phyloP scores from a whole-genome alignment of 2,113 vertebrate species.

The Neolamprologus cancellatus region DNA sequence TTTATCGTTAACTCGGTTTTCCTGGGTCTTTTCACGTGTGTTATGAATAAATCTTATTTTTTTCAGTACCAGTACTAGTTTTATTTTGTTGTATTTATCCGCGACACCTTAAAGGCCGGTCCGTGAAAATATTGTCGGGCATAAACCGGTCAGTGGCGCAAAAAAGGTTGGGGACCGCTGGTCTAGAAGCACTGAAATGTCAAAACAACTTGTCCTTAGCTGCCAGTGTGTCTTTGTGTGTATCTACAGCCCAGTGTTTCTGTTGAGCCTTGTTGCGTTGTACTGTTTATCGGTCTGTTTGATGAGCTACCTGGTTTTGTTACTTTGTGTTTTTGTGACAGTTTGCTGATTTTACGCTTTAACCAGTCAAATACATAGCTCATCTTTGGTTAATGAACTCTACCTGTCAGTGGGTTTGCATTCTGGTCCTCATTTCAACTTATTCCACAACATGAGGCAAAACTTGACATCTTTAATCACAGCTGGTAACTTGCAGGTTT shows the following conservation, averaged over 20 bases:
- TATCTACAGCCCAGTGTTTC: background rate
- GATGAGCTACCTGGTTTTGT: background rate
- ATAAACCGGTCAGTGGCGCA: rapidly evolving
- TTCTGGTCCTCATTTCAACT: background rate
- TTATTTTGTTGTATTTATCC: no score
- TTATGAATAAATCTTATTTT: no score
- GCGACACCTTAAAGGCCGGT: no score
- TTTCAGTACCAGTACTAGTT: rapidly evolving
- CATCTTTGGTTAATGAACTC: background rate
- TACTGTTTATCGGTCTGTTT: background rate
- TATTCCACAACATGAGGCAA: background rate
- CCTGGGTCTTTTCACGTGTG: no score
- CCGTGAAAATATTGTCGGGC: no score
- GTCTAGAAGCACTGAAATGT: background rate
- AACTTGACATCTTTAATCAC: background rate
- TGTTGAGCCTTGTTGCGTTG: background rate
- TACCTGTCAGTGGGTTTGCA: background rate
- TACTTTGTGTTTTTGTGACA: background rate
- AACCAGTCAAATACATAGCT: background rate
- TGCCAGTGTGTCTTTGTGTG: background rate
- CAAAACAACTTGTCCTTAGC: background rate
- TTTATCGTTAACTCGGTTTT: rapidly evolving
- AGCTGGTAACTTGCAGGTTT: background rate
- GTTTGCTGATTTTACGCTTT: background rate
- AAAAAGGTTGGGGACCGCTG: no score